Base-by-base conservation (phyloP, 2,888 invertebrate genomes). In the Caprella mutica region DNA sequence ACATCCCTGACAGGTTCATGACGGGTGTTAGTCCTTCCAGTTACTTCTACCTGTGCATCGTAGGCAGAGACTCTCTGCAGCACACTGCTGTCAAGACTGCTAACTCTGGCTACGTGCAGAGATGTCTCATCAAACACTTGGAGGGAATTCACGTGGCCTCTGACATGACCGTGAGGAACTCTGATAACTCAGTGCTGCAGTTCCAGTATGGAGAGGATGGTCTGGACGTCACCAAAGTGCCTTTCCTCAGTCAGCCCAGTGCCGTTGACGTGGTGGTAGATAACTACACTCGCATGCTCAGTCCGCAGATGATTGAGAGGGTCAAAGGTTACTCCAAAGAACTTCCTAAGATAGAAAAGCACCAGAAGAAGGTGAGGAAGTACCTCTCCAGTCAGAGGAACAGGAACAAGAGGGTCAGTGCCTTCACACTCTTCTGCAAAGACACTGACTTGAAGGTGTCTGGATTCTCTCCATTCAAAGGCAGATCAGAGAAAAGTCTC, bases 81-180 rank as follows among this genome's bases (percentile, higher is more conserved):
- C 98, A 99, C 81, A 99, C 98, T 3, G 98, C 98, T 65, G 97
- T 98, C 0, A 99, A 99, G 77, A 99, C 98, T 1, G 94, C 93
- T 75, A 82, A 96, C 62, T 94, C 94, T 68, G 99, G 99, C 67
- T 99, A 99, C 73, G 77, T 99, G 56, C 94, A 97, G 74, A 78
- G 96, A 65, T 98, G 98, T 74, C 77, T 99, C 8, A 88, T 98
- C 58, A 99, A 99, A 73, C 94, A 97, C 76, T 76, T 99, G 64
- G 99, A 99, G 77, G 96, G 96, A 5, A 73, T 99, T n/a, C 80
- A 79, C 54, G 86, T 97, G 0, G 80, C 82, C 55, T 97, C 98
- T 71, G 98, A 99, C 72, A 77, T 86, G 69, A 97, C 97, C 0
- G 98, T 98, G 0, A 79, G 97, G 64, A 97, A 99, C 71, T 84